These are phyloP conservation scores for Xestia rhomboidea DNA, from an alignment of 2,888 invertebrate species.

Conservation along the genomic window DNA sequence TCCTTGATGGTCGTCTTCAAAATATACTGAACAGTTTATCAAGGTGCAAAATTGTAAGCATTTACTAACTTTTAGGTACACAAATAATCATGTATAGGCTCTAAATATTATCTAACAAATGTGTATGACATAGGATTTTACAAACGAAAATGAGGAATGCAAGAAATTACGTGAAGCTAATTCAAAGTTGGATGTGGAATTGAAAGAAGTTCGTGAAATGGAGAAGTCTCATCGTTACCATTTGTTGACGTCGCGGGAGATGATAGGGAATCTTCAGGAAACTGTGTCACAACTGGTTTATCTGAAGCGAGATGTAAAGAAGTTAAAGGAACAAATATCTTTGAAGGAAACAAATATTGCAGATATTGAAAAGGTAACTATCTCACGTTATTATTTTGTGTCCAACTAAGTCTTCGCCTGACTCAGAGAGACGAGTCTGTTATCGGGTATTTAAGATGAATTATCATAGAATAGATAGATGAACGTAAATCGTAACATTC, in stretches of 20 bases:
- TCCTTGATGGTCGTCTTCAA: conserved; percentile 76
- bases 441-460: background rate
- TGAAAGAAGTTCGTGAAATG: conserved; percentile 82
- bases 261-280: conserved; percentile 86
- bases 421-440: background rate
- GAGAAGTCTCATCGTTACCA: conserved; percentile 87
- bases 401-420: background rate
- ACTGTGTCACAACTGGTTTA: conserved; percentile 86
- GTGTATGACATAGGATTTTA: conserved; percentile 74
- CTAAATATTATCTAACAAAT: background rate
- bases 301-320: conserved; percentile 84
- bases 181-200: conserved; percentile 80
- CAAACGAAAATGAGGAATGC: conserved; percentile 81
- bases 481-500: background rate
- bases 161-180: conserved; percentile 80
- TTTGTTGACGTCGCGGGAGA: conserved; percentile 84
- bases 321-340: conserved; percentile 80
- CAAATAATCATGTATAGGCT: background rate
- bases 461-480: background rate
- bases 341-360: conserved; percentile 75
- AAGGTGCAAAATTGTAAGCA: conserved; percentile 83
- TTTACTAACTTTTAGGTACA: background rate
- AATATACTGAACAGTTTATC: conserved; percentile 78
- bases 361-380: conserved; percentile 78
- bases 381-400: background rate